Conservation (phyloP, 2,888 invertebrate species). For the Furcula furcula region DNA sequence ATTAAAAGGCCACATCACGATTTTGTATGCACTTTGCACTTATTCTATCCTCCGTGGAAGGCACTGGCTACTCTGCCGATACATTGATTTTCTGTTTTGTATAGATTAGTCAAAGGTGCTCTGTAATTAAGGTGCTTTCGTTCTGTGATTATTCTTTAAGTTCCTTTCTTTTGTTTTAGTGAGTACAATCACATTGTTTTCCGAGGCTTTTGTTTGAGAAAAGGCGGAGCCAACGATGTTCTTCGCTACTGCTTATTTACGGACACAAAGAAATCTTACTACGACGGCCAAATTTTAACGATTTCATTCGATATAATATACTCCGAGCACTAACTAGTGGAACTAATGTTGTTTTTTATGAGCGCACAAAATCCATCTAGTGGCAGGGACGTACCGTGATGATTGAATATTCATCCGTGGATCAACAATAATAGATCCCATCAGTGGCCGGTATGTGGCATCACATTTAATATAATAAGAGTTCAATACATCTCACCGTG, state of each 20-base stretch:
- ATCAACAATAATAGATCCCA: slow-evolving; percentile 80
- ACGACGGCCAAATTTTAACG: slow-evolving; percentile 24
- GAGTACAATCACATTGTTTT: slow-evolving; percentile 30
- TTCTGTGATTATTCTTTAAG: slow-evolving; percentile 48
- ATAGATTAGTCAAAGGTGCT: slow-evolving; percentile 64
- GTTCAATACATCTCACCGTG: slow-evolving; percentile 79
- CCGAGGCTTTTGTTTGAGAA: slow-evolving; percentile 30
- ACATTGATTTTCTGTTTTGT: slow-evolving; percentile 65
- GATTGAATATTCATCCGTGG: slow-evolving; percentile 80
- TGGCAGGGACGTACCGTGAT: slow-evolving; percentile 64
- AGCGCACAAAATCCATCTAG: slow-evolving; percentile 52
- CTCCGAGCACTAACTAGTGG: slow-evolving; percentile 47
- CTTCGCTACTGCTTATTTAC: slow-evolving; percentile 18
- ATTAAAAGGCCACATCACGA: slow-evolving; percentile 81
- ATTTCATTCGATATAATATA: slow-evolving; percentile 35
- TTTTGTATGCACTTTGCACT: slow-evolving; percentile 81
- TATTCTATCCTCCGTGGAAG: slow-evolving; percentile 65
- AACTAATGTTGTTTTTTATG: slow-evolving; percentile 54
- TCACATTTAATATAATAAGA: slow-evolving; percentile 80
- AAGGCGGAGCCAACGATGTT: slow-evolving; percentile 18
- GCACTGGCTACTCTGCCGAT: slow-evolving; percentile 56
- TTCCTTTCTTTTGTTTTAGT: slow-evolving; percentile 34
- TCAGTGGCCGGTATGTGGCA: slow-evolving; percentile 76
- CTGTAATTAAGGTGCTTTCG: slow-evolving; percentile 67
- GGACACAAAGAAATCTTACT: slow-evolving; percentile 26